Evolutionary conservation across 2,797 vertebrate species (phyloP), one percentile per base, ranked within the genome.

Genomic region (Gouania willdenowi): DNA sequence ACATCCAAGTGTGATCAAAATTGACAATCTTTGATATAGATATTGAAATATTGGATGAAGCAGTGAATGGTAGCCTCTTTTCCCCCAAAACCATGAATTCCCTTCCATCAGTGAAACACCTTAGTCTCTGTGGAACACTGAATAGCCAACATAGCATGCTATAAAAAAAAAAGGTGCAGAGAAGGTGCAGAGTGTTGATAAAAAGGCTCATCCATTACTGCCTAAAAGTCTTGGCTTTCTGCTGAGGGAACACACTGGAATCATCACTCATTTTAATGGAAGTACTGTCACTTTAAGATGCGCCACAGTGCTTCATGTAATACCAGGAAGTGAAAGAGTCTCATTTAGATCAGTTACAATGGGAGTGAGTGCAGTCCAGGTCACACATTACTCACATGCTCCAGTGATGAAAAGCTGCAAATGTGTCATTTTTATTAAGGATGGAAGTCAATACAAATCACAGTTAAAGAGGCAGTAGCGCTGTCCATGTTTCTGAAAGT

Each of bases 211-310:
- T 80, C 73, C 70, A 71, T 86, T 79, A 76, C 13, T 48, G 57
- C 48, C 59, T 59, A 56, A 66, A 71, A 67, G 66, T 79, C 60
- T 35, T 36, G 26, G 51, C 62, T 56, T 51, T 76, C 46, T 25
- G 10, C 66, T 42, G 54, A 25, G 30, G 30, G 58, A 71, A 46
- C 44, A 44, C 40, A 41, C 35, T 35, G 17, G 21, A 38, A 49
- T 71, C 78, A 83, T 86, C 78, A 71, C 49, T 83, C 78, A 83
- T 77, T 77, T 72, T 79, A 83, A 85, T 75, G 68, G 72, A 58
- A 58, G 43, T 26, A 23, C 56, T 6, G 43, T 43, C 71, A 68
- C 62, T 62, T 67, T 64, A 63, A 77, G 64, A 71, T 47, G 58
- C 40, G 17, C 46, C 50, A 48, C 34, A 18, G 59, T 32, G 50